phyloP scores from a whole-genome alignment of 2,113 vertebrate species.

The Orthochromis malagaraziensis region DNA sequence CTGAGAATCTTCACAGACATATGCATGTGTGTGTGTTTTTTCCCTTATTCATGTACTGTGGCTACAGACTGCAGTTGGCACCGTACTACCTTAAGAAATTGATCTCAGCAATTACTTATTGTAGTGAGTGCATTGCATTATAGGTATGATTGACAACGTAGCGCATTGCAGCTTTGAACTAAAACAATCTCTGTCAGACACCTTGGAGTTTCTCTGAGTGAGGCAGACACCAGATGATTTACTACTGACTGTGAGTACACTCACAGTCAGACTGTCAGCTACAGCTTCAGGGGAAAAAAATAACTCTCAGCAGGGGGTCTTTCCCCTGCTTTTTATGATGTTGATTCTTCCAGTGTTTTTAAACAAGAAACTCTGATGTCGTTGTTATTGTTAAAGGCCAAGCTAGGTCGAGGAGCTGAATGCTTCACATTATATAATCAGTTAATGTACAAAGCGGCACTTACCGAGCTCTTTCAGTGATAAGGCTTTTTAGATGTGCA shows the following conservation, averaged over 20 bases:
- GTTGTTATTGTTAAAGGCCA: not conserved
- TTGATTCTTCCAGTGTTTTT: not conserved
- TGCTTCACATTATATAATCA: not conserved
- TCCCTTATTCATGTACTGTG: not conserved
- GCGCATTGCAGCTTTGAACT: constrained; percentile 11
- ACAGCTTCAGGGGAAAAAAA: not conserved
- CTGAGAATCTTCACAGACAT: not conserved
- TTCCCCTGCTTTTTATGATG: not conserved
- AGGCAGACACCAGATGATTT: constrained; percentile 9
- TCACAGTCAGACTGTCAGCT: constrained; percentile 4
- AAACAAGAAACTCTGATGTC: not conserved
- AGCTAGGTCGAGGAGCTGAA: not conserved
- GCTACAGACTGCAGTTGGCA: not conserved
- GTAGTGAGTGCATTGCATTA: not conserved
- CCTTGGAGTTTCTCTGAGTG: not conserved
- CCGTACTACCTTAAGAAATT: not conserved
- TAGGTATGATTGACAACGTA: constrained; percentile 24
- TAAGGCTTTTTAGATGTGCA: not conserved
- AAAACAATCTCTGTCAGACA: constrained; percentile 35
- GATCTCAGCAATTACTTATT: not conserved
- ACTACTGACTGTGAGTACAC: not conserved
- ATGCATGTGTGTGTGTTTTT: not conserved
- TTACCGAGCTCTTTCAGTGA: not conserved
- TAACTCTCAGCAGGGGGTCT: not conserved
- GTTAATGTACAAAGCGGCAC: not conserved